Evolutionary conservation across 2,113 vertebrate species (phyloP).

Genomic region (Syngnathus scovelli): DNA sequence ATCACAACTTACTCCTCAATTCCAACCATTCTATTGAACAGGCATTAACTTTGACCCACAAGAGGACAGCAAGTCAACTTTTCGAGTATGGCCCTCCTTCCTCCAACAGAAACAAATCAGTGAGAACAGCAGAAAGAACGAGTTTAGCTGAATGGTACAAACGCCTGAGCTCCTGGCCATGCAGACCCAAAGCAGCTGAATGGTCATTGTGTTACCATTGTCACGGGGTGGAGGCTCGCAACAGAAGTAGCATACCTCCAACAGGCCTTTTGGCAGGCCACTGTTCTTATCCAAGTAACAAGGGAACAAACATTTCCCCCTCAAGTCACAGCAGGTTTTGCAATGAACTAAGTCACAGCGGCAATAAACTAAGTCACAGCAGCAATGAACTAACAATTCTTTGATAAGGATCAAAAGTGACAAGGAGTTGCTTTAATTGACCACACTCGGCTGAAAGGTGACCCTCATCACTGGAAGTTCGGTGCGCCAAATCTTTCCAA

Average conservation of each 20-base stretch:
- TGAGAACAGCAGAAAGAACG: constrained; percentile 53
- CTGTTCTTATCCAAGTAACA: constrained; percentile 59
- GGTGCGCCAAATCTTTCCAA: too few species aligned
- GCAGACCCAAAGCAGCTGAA: constrained; percentile 59
- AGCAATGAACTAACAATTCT: too few species aligned
- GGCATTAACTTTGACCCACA: constrained; percentile 8
- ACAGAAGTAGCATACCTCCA: constrained; percentile 62
- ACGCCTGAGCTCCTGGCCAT: constrained; percentile 65
- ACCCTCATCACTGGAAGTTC: too few species aligned
- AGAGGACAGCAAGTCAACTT: constrained; percentile 33
- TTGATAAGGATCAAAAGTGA: too few species aligned
- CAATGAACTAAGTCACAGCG: constrained; percentile 16
- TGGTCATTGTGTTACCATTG: constrained; percentile 68
- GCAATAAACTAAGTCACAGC: too few species aligned
- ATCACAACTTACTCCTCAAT: background rate
- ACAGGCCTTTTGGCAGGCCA: constrained; percentile 61
- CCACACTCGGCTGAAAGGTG: too few species aligned
- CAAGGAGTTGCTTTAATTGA: too few species aligned
- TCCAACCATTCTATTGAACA: constrained; percentile 3
- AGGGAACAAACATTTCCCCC: constrained; percentile 59
- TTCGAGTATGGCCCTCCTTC: constrained; percentile 39
- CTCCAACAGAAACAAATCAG: constrained; percentile 52
- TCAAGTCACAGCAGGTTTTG: constrained; percentile 28
- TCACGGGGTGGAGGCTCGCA: constrained; percentile 62
- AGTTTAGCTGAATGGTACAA: constrained; percentile 64